phyloP scores from a whole-genome alignment of 2,797 vertebrate species.

The Podargus strigoides region DNA sequence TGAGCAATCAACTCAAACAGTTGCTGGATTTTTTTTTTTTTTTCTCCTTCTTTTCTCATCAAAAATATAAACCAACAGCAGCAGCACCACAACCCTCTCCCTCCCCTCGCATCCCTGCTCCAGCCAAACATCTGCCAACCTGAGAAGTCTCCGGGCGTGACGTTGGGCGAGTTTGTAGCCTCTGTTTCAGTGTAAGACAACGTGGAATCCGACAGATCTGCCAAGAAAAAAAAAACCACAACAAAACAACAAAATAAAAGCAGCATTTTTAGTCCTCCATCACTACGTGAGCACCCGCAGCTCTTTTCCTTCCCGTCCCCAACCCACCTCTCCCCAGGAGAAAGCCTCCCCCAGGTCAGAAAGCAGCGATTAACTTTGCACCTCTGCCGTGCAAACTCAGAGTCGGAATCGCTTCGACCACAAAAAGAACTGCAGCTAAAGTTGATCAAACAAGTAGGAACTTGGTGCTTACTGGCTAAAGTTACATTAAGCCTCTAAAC shows the following conservation, averaged over 20 bases:
- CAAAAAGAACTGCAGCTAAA: conserved; percentile 67
- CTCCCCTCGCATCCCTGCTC: not conserved
- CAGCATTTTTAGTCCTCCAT: not conserved
- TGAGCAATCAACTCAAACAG: fast-evolving
- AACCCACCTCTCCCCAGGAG: not conserved
- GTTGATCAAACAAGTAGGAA: conserved; percentile 80
- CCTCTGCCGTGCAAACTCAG: conserved; percentile 29
- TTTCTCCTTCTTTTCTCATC: not conserved
- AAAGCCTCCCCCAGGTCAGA: not conserved
- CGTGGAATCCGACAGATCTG: conserved; percentile 98
- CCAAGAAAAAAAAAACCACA: fast-evolving
- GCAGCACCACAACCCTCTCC: fast-evolving
- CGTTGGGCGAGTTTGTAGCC: conserved; percentile 89
- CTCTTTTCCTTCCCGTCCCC: not conserved
- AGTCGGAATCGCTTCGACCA: conserved; percentile 50
- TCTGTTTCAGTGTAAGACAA: conserved; percentile 99
- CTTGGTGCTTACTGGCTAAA: conserved; percentile 78
- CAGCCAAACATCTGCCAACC: conserved; percentile 73
- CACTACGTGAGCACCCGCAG: fast-evolving
- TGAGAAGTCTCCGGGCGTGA: conserved; percentile 92
- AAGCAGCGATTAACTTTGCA: not conserved
- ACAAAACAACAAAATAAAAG: not conserved
- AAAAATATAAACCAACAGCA: not conserved
- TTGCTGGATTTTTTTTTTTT: not conserved
- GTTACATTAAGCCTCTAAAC: conserved; percentile 82